phyloP scores from a whole-genome alignment of 1,140 invertebrate species.

The Drosophila pandora region DNA sequence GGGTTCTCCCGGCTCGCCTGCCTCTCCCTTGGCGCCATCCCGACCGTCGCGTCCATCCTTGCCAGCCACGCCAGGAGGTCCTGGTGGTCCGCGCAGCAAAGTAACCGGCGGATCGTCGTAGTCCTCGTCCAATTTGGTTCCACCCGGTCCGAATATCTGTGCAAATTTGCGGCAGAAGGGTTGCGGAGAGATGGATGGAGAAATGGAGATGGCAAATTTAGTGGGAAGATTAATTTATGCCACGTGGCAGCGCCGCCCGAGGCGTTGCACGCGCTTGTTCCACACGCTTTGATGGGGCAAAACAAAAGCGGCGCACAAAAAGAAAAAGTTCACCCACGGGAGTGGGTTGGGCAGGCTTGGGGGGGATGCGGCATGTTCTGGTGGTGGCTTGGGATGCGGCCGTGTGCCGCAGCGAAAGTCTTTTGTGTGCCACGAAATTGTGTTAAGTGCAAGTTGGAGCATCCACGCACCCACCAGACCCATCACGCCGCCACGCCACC shows the following conservation, averaged over 20 bases:
- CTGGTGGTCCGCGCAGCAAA: conserved; percentile 85
- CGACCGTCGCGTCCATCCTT: conserved; percentile 87
- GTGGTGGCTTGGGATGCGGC: conserved; percentile 10
- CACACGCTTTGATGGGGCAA: conserved; percentile 67
- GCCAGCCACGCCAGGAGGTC: conserved; percentile 86
- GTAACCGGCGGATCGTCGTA: conserved; percentile 83
- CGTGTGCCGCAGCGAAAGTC: conserved; percentile 70
- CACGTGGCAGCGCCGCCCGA: conserved; percentile 68
- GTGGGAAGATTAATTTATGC: conserved; percentile 77
- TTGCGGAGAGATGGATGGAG: conserved; percentile 28
- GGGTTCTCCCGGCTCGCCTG: conserved; percentile 95
- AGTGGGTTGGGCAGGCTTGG: not conserved
- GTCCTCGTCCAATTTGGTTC: conserved; percentile 78
- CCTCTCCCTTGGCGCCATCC: conserved; percentile 80
- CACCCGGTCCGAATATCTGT: conserved; percentile 81
- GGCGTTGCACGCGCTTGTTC: conserved; percentile 71
- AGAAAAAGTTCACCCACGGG: conserved; percentile 43
- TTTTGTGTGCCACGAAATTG: conserved; percentile 78
- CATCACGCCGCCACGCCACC: not conserved
- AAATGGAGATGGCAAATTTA: conserved; percentile 59
- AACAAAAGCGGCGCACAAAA: conserved; percentile 56
- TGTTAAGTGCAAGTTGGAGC: conserved; percentile 79
- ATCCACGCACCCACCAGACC: conserved; percentile 22
- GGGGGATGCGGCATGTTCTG: conserved; percentile 20
- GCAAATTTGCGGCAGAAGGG: conserved; percentile 20